Evolutionary conservation across 1,140 invertebrate species (phyloP), one percentile per base, ranked within the genome.

Genomic region (Megalopta genalis): DNA sequence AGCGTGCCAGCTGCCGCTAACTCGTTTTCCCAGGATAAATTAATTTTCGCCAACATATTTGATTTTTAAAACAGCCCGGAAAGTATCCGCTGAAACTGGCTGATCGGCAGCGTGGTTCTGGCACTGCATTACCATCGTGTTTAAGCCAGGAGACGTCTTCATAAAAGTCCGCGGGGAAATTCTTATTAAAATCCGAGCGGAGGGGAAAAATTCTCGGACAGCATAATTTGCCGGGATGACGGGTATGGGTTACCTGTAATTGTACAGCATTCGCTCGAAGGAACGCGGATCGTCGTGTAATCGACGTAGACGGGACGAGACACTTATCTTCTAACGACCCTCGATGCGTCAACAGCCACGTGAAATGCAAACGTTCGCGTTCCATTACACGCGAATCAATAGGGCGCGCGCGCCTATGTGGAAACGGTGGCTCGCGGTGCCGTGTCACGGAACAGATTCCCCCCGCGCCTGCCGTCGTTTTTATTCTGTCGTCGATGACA

Each of bases 321-420:
- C 69, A 70, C 79, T 85, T 84, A 85, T 85, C 83, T 85, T 62
- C 64, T 66, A 70, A 84, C 71, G 69, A 66, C 46, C 57, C 70
- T 81, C 73, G 59, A 81, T 81, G 73, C 69, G 69, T 81, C 69
- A 73, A 74, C 82, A 65, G 64, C 60, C 60, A 72, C 68, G 49
- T 63, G 72, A 68, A 84, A 81, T 75, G 68, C 82, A 80, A 77
- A 62, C 76, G 78, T 57, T 68, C 82, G 59, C 49, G 37, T 80
- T 52, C 42, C 39, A 70, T 83, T 71, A 69, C 67, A 49, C 82
- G 57, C 71, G 62, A 69, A 66, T 76, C 77, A 63, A 73, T 78
- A 73, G 21, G 32, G 32, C 32, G 12, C 16, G 16, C 57, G 37
- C 62, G 9, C 54, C 27, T 25, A 37, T 73, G 60, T 23, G 66